Base-by-base conservation (phyloP, 2,113 vertebrate species). In the Monopterus albus region DNA sequence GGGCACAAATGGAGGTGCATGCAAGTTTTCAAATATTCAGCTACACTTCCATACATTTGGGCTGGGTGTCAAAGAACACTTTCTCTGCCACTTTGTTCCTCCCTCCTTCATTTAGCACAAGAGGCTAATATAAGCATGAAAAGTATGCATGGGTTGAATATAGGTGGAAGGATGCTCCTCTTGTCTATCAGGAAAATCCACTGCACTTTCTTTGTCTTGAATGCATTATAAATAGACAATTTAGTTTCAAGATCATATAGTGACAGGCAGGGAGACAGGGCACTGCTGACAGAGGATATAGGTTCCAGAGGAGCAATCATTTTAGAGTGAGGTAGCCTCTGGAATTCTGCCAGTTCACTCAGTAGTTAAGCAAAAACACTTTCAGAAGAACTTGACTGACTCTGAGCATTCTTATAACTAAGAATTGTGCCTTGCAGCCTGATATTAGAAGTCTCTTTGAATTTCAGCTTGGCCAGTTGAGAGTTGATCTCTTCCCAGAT, bases 361-460 rank as follows among this genome's bases (percentile, higher is more conserved):
- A 28, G 58, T 77, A 43, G 59, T 81, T 73, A 53, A 61, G 72
- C 67, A 49, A 59, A 77, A 77, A 75, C 57, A 63, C 66, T 51
- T 83, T 25, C 45, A 63, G 59, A 63, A 80, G 68, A 71, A 69
- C 39, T 65, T 68, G 71, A 77, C 76, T 76, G 79, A 83, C 52
- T 80, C 43, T 60, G 71, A 77, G 60, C 3, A 0, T 18, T 53
- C 33, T 75, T 70, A 20, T 31, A 76, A 81, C 59, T 42, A 66
- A 52, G 56, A 62, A 51, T 25, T 52, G 36, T 79, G 60, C 61
- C 78, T 74, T 63, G 72, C 61, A 68, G 65, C 55, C 39, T 75
- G 42, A 79, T 79, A 78, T 83, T 58, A 45, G n/a, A 81, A 86
- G 77, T 81, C 73, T 78, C 78, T 83, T 79, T 86, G 75, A 81